phyloP scores from a whole-genome alignment of 2,797 vertebrate genomes.

The Gymnothorax reevesii region DNA sequence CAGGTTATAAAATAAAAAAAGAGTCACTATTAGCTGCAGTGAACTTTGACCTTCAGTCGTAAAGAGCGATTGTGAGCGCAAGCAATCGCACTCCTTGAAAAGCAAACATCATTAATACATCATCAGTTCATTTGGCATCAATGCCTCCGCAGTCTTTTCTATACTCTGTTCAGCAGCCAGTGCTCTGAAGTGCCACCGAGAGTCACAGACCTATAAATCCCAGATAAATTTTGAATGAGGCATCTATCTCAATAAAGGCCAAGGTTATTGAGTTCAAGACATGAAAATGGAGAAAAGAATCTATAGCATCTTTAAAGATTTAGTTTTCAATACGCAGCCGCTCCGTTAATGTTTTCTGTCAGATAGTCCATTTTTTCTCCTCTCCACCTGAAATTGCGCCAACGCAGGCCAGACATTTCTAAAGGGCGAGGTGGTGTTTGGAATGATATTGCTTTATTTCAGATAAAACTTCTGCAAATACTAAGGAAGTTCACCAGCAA shows the following conservation, averaged over 20 bases:
- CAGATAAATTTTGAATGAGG: neutral
- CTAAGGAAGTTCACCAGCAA: neutral
- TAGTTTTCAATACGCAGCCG: neutral
- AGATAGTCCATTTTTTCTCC: neutral
- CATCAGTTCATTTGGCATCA: neutral
- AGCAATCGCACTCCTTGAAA: neutral
- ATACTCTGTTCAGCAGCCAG: neutral
- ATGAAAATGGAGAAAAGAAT: neutral
- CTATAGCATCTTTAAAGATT: conserved; percentile 5
- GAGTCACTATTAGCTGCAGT: neutral
- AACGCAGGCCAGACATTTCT: neutral
- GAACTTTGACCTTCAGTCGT: neutral
- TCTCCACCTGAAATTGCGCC: neutral
- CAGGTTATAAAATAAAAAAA: neutral
- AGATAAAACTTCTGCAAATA: neutral
- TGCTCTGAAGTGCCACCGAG: neutral
- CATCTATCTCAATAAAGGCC: neutral
- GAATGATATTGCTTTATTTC: neutral
- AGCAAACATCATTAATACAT: neutral
- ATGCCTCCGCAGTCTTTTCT: neutral
- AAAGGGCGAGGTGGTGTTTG: neutral
- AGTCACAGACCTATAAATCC: neutral
- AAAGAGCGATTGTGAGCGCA: neutral
- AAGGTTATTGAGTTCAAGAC: neutral
- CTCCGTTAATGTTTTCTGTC: conserved; percentile 5